Conservation (phyloP, 2,888 invertebrate genomes). For the Hydroisotoma schaefferi region DNA sequence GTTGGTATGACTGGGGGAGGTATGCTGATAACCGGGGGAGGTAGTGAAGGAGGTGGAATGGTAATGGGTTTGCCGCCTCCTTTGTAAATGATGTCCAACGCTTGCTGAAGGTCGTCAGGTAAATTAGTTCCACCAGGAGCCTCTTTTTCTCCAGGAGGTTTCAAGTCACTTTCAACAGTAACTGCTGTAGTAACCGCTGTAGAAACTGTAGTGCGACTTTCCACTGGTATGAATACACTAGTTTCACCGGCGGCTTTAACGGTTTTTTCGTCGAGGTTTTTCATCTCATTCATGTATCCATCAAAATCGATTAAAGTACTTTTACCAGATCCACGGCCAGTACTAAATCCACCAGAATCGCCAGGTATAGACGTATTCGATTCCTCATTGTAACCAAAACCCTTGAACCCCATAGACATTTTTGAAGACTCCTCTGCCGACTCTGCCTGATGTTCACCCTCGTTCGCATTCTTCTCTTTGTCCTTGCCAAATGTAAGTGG, state of each 20-base stretch:
- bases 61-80: conserved; percentile 22
- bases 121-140: conserved; percentile 20
- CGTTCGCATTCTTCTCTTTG: conserved; percentile 18
- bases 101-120: conserved; percentile 43
- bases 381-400: background rate
- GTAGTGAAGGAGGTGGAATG: conserved; percentile 13
- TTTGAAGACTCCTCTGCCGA: conserved; percentile 22
- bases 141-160: conserved; percentile 30
- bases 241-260: background rate
- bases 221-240: background rate
- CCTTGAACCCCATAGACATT: background rate
- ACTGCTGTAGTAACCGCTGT: background rate
- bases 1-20: conserved; percentile 2
- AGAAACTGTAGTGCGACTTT: background rate
- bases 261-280: background rate
- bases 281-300: background rate
- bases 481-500: conserved; percentile 26
- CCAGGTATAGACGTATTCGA: background rate
- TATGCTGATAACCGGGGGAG: background rate
- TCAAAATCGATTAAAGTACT: background rate
- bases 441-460: conserved; percentile 12
- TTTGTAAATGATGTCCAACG: conserved; percentile 46
- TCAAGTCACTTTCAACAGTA: conserved; percentile 14
- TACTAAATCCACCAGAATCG: background rate
- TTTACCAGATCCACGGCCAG: background rate